Evolutionary conservation across 2,113 vertebrate species (phyloP), one percentile per base, ranked within the genome.

Genomic region (Ophthalmolycus amberensis): DNA sequence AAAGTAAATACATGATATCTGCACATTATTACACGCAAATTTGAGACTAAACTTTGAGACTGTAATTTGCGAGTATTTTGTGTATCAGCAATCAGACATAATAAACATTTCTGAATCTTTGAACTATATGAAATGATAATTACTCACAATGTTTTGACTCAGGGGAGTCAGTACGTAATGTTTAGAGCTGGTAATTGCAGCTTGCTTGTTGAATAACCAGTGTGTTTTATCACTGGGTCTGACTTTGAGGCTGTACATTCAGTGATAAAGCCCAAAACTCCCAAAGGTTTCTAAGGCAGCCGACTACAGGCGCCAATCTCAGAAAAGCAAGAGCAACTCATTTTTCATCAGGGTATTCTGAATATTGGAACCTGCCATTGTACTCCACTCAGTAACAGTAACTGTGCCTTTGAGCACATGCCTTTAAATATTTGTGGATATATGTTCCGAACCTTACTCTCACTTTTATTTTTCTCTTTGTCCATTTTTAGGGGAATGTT

Each of bases 401-500:
- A 63, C 5, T 16, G 27, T 60, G 38, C 38, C 69, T 60, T n/a
- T 71, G 38, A 73, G 56, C 4, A 3, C 56, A 16, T 75, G 40
- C 69, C 40, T 72, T 52, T 76, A 22, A 72, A 67, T 86, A 44
- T 54, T 34, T 70, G 6, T 70, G 12, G 7, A 3, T n/a, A 40
- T 44, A 46, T 25, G 22, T 20, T 20, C 38, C 22, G 58, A 40
- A n/a, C 12, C 42, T 27, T 1, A 75, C n/a, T 38, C 44, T 54
- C 1, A 46, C 5, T 29, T 32, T 60, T 46, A 27, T 54, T 25
- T 14, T 52, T 22, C 20, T 60, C 0, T 64, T 18, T 15, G 3
- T 72, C 20, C 42, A 6, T 78, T 22, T 79, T 58, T 32, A 95
- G 93, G 93, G 92, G 0, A 95, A 90, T 78, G 95, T 95, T 74